Evolutionary conservation across 1,140 invertebrate genomes (phyloP).

Genomic region (Sitodiplosis mosellana): DNA sequence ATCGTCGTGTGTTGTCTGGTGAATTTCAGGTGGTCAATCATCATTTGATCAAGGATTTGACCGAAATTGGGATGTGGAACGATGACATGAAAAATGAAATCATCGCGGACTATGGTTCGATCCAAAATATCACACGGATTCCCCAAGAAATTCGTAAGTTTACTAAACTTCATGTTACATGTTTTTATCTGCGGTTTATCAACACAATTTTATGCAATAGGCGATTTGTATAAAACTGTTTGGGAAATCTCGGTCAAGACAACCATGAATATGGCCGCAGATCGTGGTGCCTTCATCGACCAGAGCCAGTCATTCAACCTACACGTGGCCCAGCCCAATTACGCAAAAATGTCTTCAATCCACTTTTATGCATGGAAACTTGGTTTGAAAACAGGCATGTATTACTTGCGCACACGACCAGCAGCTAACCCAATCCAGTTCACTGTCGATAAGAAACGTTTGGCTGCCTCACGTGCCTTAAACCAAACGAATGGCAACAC

Average conservation of each 20-base stretch:
- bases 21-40: conserved; percentile 59
- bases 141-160: conserved; percentile 45
- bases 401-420: conserved; percentile 87
- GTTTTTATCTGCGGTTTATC: too few species aligned
- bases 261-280: conserved; percentile 53
- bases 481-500: too few species aligned
- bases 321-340: conserved; percentile 80
- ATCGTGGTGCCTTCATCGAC: conserved; percentile 84
- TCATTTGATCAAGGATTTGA: conserved; percentile 46
- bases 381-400: conserved; percentile 46
- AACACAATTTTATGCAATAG: too few species aligned
- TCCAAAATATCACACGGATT: conserved; percentile 40
- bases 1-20: conserved; percentile 43
- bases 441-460: conserved; percentile 82
- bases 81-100: conserved; percentile 44
- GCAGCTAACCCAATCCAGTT: conserved; percentile 86
- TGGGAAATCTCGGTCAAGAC: conserved; percentile 55
- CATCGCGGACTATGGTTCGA: conserved; percentile 41
- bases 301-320: conserved; percentile 93
- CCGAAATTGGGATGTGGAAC: conserved; percentile 40
- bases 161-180: too few species aligned
- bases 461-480: conserved; percentile 14
- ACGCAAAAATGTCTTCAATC: conserved; percentile 64
- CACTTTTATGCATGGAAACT: conserved; percentile 56
- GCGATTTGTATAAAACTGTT: conserved; percentile 47